A percentile compares a stretch with the other conserved stretches of the same genome.
Conservation (phyloP, 1,140 invertebrate species). For the Homarus americanus region DNA sequence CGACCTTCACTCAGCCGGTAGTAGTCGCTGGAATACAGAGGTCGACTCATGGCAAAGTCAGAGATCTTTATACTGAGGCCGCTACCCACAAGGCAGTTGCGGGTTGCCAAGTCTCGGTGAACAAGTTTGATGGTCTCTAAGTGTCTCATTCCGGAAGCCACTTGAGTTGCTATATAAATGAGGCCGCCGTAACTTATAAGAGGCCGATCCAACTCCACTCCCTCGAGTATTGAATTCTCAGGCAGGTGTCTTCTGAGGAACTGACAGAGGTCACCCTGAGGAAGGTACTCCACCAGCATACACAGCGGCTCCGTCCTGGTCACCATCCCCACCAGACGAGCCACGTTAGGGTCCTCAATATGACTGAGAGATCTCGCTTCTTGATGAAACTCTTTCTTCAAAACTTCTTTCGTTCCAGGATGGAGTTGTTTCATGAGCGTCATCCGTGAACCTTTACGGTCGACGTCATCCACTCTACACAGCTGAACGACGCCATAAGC, state of each 20-base stretch:
- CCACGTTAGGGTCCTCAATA: constrained; percentile 78
- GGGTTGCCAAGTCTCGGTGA: constrained; percentile 87
- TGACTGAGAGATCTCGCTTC: constrained; percentile 79
- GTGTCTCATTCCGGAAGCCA: constrained; percentile 91
- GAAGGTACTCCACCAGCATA: constrained; percentile 74
- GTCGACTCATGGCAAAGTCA: constrained; percentile 81
- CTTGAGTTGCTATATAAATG: constrained; percentile 85
- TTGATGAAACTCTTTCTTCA: constrained; percentile 79
- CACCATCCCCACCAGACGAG: constrained; percentile 72
- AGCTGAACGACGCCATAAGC: constrained; percentile 86
- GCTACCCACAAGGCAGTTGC: constrained; percentile 79
- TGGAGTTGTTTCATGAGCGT: constrained; percentile 80
- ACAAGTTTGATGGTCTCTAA: constrained; percentile 88
- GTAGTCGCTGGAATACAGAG: constrained; percentile 83
- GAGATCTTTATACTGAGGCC: constrained; percentile 80
- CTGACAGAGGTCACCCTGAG: constrained; percentile 74
- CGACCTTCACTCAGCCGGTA: constrained; percentile 86
- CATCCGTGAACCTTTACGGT: constrained; percentile 76
- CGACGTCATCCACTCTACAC: constrained; percentile 72
- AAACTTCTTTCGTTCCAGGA: constrained; percentile 77
- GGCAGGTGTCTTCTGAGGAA: constrained; percentile 83
- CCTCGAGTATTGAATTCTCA: constrained; percentile 80
- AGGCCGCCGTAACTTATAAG: constrained; percentile 82
- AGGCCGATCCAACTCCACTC: constrained; percentile 80
- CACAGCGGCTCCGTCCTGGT: constrained; percentile 73